These are phyloP conservation scores for Dipus sagitta DNA, from an alignment of 2,797 vertebrate species.

Conservation along the genomic window DNA sequence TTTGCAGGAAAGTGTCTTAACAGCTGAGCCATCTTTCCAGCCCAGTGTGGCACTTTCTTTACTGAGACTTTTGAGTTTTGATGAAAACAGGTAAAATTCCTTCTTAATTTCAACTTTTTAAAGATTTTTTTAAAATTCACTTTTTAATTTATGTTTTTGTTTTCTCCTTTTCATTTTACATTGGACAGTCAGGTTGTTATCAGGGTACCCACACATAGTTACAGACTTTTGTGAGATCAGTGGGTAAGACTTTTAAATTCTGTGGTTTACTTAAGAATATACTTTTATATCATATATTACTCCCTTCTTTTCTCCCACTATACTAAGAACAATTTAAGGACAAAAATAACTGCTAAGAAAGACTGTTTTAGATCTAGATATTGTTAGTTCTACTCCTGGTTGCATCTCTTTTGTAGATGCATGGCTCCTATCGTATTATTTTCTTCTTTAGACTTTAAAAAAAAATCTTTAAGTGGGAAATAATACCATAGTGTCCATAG, in stretches of 20 bases:
- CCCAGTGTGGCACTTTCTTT: background rate
- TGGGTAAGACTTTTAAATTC: background rate
- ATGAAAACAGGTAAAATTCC: background rate
- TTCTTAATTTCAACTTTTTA: background rate
- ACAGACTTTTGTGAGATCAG: background rate
- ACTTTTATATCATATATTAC: background rate
- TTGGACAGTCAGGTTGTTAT: background rate
- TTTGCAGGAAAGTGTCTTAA: no score
- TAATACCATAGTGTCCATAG: background rate
- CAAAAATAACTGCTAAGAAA: background rate
- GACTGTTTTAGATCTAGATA: background rate
- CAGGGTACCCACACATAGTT: background rate
- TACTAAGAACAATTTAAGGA: background rate
- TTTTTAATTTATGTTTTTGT: background rate
- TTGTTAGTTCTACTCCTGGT: background rate
- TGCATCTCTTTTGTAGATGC: background rate
- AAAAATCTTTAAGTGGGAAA: slow-evolving; percentile 1
- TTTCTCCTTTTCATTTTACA: background rate
- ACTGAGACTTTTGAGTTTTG: slow-evolving; percentile 1
- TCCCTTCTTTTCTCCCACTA: background rate
- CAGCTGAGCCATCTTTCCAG: no score
- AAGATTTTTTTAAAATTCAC: background rate
- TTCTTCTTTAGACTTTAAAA: background rate
- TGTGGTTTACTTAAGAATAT: background rate
- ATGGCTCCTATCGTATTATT: background rate